phyloP scores from a whole-genome alignment of 2,797 vertebrate genomes.

The Geotria australis region DNA sequence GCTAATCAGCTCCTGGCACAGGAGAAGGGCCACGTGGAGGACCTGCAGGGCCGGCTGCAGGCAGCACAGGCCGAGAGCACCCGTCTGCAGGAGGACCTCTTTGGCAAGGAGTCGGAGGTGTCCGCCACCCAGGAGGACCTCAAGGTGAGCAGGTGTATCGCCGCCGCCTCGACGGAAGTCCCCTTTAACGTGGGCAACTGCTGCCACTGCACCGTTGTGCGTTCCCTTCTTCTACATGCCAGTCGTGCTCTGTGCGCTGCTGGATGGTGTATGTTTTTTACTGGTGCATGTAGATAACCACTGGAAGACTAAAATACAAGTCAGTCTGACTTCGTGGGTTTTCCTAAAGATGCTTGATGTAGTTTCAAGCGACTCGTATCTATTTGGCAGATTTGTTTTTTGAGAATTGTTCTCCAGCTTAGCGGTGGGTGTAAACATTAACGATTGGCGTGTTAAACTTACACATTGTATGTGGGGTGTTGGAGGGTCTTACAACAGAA shows the following conservation, averaged over 20 bases:
- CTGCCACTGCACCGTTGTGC: background rate
- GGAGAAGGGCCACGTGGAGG: conserved; percentile 20
- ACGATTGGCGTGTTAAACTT: too few relatives aligned
- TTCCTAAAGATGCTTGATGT: too few relatives aligned
- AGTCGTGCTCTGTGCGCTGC: background rate
- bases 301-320: too few relatives aligned
- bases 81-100: conserved; percentile 48
- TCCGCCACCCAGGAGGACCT: conserved; percentile 64
- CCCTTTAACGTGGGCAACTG: background rate
- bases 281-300: too few relatives aligned
- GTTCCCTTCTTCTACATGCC: background rate
- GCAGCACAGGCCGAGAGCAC: conserved; percentile 20
- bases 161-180: too few relatives aligned
- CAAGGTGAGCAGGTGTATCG: conserved; percentile 19
- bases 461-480: too few relatives aligned
- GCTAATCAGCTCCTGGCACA: conserved; percentile 23
- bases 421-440: too few relatives aligned
- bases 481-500: too few relatives aligned
- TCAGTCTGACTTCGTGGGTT: too few relatives aligned
- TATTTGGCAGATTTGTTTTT: too few relatives aligned
- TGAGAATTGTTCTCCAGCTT: too few relatives aligned
- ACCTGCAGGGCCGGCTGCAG: conserved; percentile 24
- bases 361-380: too few relatives aligned
- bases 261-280: background rate
- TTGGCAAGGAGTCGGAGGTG: conserved; percentile 74